phyloP scores from a whole-genome alignment of 2,797 vertebrate genomes.

The Brachymystax lenok region DNA sequence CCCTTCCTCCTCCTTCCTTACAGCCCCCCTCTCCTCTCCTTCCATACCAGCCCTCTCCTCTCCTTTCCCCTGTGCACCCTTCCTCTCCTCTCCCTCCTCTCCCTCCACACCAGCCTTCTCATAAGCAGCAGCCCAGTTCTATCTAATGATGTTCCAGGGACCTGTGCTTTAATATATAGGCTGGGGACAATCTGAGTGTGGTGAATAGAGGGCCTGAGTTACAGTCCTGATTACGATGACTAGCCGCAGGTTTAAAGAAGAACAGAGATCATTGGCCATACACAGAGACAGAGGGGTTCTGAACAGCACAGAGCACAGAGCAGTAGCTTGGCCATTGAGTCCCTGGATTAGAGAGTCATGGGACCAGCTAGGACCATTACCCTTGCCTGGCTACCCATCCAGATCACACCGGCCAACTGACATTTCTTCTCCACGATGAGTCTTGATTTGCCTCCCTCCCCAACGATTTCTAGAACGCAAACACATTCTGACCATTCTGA shows the following conservation, averaged over 20 bases:
- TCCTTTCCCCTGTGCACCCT: constrained; percentile 2
- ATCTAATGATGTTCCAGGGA: constrained; percentile 58
- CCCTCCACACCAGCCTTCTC: background rate
- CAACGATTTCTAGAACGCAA: too few relatives aligned
- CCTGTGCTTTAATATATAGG: constrained; percentile 48
- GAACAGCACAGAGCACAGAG: constrained; percentile 45
- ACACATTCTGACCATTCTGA: too few relatives aligned
- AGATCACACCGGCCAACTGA: too few relatives aligned
- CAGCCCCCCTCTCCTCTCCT: background rate
- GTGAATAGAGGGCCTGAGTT: constrained; percentile 9
- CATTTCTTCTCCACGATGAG: too few relatives aligned
- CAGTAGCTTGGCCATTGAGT: constrained; percentile 63
- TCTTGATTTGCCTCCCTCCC: too few relatives aligned
- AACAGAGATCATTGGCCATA: constrained; percentile 25
- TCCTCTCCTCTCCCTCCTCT: background rate
- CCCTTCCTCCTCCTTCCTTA: constrained; percentile 19
- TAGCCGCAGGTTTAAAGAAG: background rate
- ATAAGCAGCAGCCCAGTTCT: constrained; percentile 42
- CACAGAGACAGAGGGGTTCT: constrained; percentile 52
- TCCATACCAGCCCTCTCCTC: constrained; percentile 59
- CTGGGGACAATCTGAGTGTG: constrained; percentile 24
- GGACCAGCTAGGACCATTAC: constrained; percentile 73
- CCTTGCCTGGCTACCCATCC: constrained; percentile 14
- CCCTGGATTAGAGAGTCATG: constrained; percentile 74
- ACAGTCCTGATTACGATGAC: constrained; percentile 27